Conservation (phyloP, 1,140 invertebrate genomes). For the Andricus grossulariae region DNA sequence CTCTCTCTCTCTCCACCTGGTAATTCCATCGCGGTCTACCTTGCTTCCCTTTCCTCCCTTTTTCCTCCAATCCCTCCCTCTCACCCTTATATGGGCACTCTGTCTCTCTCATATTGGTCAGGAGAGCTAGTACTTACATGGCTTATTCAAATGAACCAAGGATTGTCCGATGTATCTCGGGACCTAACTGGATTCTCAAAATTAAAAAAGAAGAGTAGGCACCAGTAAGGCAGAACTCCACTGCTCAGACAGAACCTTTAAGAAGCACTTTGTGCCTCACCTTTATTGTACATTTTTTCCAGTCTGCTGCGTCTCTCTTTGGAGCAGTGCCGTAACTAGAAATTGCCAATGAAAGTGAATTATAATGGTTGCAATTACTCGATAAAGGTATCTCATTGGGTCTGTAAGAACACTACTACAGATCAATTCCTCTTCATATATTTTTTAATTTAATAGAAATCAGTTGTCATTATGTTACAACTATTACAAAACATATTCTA, state of each 20-base stretch:
- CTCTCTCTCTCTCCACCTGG: slow-evolving; percentile 38
- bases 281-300: slow-evolving; percentile 30
- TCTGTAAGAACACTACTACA: no score
- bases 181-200: slow-evolving; percentile 72
- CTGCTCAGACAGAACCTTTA: slow-evolving; percentile 27
- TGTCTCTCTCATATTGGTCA: slow-evolving; percentile 56
- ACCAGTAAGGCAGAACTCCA: slow-evolving; percentile 45
- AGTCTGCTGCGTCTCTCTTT: slow-evolving; percentile 26
- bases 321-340: slow-evolving; percentile 17
- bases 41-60: slow-evolving; percentile 34
- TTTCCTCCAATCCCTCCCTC: slow-evolving; percentile 23
- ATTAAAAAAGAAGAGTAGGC: slow-evolving; percentile 68
- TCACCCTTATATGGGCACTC: slow-evolving; percentile 38
- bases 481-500: no score
- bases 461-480: no score
- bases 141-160: slow-evolving; percentile 73
- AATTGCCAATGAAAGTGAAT: not conserved
- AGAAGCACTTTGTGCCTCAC: slow-evolving; percentile 29
- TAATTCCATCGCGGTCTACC: slow-evolving; percentile 34
- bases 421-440: no score
- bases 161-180: slow-evolving; percentile 69
- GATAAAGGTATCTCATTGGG: no score
- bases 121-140: slow-evolving; percentile 69
- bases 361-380: no score
- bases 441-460: no score